Evolutionary conservation across 2,888 invertebrate species (phyloP), one percentile per base, ranked within the genome.

Genomic region (Eledona agricola): DNA sequence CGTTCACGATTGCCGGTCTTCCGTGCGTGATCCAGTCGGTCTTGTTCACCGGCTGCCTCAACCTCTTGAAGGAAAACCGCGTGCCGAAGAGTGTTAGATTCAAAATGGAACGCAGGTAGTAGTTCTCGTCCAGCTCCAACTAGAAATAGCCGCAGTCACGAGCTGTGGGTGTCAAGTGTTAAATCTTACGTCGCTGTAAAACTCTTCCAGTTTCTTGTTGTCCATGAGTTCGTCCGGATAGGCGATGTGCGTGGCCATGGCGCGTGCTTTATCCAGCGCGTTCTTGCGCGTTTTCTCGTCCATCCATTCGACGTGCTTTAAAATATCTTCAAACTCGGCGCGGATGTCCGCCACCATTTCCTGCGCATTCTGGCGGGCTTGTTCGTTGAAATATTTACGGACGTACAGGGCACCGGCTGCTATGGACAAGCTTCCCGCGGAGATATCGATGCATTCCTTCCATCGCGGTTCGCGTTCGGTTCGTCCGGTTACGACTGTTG

Each of bases 181-280:
- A 17, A 10, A 35, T 62, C 81, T 78, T 76, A 88, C 87, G 52
- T 85, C 84, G 3, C 81, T 73, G 72, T 93, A 95, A 71, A 93
- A 90, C 49, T 89, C 82, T 29, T 87, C 88, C 2, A 96, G 79
- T 71, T 92, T 93, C 1, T 81, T 78, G 64, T 93, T 82, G 65
- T 94, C 87, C 35, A 95, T 78, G 70, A 96, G 83, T 74, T 94
- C 95, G 65, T 89, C 89, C 0, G 96, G 96, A 75, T 96, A 96
- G 0, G 93, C 96, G 69, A 96, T 95, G 73, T 95, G 92, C 0
- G 91, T 86, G 1, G 87, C 81, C 89, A 96, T 95, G 0, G 87
- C 82, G 49, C 84, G 83, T 0, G 92, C 88, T 72, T 94, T 94
- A 52, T 87, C 85, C 53, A 91, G 74, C 0, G 93, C 93, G 46